Base-by-base conservation (phyloP, 2,797 vertebrate genomes). In the Chloroceryle inda region DNA sequence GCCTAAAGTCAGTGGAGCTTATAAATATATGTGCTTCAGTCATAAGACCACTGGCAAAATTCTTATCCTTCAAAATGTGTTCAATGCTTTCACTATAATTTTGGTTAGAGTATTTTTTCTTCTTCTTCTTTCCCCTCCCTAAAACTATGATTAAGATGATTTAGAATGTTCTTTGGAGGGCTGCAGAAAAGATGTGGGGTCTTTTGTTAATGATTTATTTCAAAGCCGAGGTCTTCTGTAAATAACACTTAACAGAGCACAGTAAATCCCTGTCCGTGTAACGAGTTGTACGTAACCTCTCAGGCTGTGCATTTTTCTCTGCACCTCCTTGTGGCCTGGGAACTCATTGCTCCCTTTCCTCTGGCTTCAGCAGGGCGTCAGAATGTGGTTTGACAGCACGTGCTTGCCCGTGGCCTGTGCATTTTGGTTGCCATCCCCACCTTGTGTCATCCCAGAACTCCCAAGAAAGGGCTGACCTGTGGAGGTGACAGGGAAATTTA, bases 1-100 rank as follows among this genome's bases (percentile, higher is more conserved):
- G n/a, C 13, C 4, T 64, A 55, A 68, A 93, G 88, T 85, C 93
- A 75, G 1, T 84, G 66, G 69, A 87, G 64, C 93, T 90, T 77
- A 90, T 82, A 66, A 94, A 89, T 91, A 67, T 27, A 58, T 63
- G 33, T 85, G 58, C 71, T 91, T 91, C 38, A 75, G 62, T 90
- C 84, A 44, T 94, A 92, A 72, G 91, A 94, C 77, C 53, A 58
- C 71, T 24, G 53, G 58, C 64, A 75, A 79, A 92, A 64, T 85
- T 42, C 91, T 94, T 91, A 79, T 85, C 84, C 89, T 92, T 95
- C 68, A 73, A 80, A 96, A 95, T 85, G 80, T 85, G 86, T 95
- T 96, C 95, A 94, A 79, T 94, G 61, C 47, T 82, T 78, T 91
- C 64, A 78, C 78, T 84, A 3, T 79, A 76, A 92, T 86, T 50